These are phyloP conservation scores for Atta colombica DNA, from an alignment of 1,140 invertebrate species.

Conservation along the genomic window DNA sequence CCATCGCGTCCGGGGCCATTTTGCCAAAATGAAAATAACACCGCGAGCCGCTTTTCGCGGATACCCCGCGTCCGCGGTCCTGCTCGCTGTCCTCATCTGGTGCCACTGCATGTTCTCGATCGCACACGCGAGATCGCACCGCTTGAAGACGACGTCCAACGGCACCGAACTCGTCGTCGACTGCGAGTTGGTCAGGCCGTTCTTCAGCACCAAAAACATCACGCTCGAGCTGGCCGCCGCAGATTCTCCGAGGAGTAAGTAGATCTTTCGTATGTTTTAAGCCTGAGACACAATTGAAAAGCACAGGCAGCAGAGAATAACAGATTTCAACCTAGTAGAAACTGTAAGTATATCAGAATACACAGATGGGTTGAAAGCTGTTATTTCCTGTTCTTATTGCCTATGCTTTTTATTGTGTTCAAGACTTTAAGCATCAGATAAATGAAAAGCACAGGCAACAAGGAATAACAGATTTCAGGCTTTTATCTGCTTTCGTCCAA, in stretches of 20 bases:
- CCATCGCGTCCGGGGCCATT: constrained; percentile 33
- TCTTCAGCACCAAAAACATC: constrained; percentile 79
- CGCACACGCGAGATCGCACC: constrained; percentile 59
- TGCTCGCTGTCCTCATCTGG: constrained; percentile 57
- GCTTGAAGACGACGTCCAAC: constrained; percentile 70
- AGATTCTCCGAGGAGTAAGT: constrained; percentile 66
- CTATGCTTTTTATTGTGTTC: too few species aligned
- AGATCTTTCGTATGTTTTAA: background rate
- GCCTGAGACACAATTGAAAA: too few species aligned
- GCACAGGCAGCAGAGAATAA: too few species aligned
- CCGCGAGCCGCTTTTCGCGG: constrained; percentile 37
- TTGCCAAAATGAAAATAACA: constrained; percentile 73
- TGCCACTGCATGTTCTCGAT: constrained; percentile 48
- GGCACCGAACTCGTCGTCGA: constrained; percentile 52
- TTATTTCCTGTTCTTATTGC: too few species aligned
- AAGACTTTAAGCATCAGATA: too few species aligned
- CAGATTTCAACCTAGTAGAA: too few species aligned
- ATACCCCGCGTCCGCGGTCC: constrained; percentile 10
- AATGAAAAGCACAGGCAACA: too few species aligned
- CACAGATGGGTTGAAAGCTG: too few species aligned
- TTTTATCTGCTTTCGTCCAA: too few species aligned
- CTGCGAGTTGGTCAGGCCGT: constrained; percentile 76
- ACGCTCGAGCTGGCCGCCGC: constrained; percentile 51
- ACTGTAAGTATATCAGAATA: too few species aligned
- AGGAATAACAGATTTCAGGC: too few species aligned